Percentiles rank a stretch among this genome's conserved stretches.
phyloP scores from a whole-genome alignment of 1,140 invertebrate species.

The Hyposmocoma kahamanoa region DNA sequence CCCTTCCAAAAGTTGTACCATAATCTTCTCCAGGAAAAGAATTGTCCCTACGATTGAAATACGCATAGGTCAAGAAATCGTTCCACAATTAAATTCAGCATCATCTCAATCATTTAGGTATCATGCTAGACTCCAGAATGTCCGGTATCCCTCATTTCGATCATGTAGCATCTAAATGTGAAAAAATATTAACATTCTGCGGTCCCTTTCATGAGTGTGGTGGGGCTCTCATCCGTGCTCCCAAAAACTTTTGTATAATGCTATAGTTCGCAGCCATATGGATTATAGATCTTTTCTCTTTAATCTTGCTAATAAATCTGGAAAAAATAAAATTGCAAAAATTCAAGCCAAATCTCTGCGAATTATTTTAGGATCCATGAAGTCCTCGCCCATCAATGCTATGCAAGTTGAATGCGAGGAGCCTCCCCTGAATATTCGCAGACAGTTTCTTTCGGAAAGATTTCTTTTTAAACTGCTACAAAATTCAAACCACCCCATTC shows the following conservation, averaged over 20 bases:
- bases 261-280: slow-evolving; percentile 5
- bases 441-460: slow-evolving; percentile 2
- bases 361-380: slow-evolving; percentile 6
- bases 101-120: slow-evolving; percentile 5
- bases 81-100: neutral
- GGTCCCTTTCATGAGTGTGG: neutral
- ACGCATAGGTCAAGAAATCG: neutral
- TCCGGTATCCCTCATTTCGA: neutral
- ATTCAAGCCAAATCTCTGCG: slow-evolving; percentile 1
- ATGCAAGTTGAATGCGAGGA: slow-evolving; percentile 6
- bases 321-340: neutral
- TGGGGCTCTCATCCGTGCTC: slow-evolving; percentile 8
- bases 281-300: slow-evolving; percentile 6
- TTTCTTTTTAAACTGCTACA: slow-evolving; percentile 1
- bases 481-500: neutral
- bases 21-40: neutral
- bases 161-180: neutral
- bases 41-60: neutral
- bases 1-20: neutral
- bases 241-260: slow-evolving; percentile 7
- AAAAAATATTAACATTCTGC: neutral
- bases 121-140: neutral
- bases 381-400: slow-evolving; percentile 8
- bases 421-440: neutral
- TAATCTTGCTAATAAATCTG: neutral